These are phyloP conservation scores for Hyalella azteca DNA, from an alignment of 2,888 invertebrate species.

Conservation along the genomic window DNA sequence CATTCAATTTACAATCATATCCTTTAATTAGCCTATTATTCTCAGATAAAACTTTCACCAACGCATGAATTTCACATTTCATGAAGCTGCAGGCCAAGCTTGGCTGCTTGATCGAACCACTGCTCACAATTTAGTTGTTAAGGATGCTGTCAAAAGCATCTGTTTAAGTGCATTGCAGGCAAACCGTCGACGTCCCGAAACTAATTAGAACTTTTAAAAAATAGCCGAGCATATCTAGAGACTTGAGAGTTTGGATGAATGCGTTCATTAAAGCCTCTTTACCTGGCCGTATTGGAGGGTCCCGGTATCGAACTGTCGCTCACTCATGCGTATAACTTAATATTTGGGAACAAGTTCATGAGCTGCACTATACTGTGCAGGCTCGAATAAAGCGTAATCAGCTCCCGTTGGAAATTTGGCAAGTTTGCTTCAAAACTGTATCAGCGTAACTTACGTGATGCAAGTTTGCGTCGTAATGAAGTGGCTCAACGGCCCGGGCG, in stretches of 20 bases:
- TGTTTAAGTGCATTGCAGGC: background rate
- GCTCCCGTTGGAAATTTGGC: constrained; percentile 30
- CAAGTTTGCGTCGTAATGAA: constrained; percentile 31
- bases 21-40: too few species aligned
- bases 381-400: constrained; percentile 24
- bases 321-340: constrained; percentile 22
- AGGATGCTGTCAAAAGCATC: background rate
- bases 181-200: background rate
- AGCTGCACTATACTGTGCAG: constrained; percentile 5
- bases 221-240: background rate
- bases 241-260: constrained; percentile 6
- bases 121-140: too few species aligned
- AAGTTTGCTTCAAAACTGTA: constrained; percentile 36
- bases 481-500: too few species aligned
- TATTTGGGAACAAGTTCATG: constrained; percentile 7
- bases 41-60: too few species aligned
- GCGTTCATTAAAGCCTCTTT: constrained; percentile 32
- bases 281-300: background rate
- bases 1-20: too few species aligned
- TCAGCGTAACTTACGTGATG: constrained; percentile 19
- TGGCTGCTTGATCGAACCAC: too few species aligned
- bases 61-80: too few species aligned
- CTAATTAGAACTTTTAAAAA: constrained; percentile 24
- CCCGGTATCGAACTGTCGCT: background rate
- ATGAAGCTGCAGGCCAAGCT: too few species aligned